Evolutionary conservation across 1,140 invertebrate species (phyloP).

Genomic region (Adelges cooleyi): DNA sequence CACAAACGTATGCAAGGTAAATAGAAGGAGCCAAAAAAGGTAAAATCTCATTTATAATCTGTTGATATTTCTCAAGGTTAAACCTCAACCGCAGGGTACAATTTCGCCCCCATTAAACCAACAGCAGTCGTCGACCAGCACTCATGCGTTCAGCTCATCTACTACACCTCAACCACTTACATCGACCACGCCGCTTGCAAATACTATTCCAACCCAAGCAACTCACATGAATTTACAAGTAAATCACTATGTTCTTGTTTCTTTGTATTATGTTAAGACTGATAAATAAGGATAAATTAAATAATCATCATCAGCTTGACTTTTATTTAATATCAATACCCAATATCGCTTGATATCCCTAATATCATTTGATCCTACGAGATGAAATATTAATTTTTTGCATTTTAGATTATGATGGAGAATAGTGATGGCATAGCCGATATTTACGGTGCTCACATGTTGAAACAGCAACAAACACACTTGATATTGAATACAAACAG

Average conservation of each 20-base stretch:
- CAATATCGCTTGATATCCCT: too few species aligned
- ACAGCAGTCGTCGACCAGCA: conserved; percentile 13
- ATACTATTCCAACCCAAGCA: conserved; percentile 22
- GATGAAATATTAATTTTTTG: too few species aligned
- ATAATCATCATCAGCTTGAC: too few species aligned
- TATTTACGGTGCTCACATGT: conserved; percentile 19
- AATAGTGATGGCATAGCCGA: conserved; percentile 13
- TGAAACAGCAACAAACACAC: conserved; percentile 22
- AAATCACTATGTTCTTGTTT: neutral
- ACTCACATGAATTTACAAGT: conserved; percentile 25
- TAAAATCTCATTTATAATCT: conserved; percentile 20
- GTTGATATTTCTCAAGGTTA: conserved; percentile 26
- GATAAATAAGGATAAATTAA: too few species aligned
- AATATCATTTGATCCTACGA: too few species aligned
- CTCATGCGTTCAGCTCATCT: conserved; percentile 10
- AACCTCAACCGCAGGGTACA: conserved; percentile 27
- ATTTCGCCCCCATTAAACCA: conserved; percentile 14
- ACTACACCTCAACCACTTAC: conserved; percentile 23
- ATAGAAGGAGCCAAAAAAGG: neutral
- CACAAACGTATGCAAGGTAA: conserved; percentile 28
- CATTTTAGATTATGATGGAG: conserved; percentile 11
- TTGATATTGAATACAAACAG: conserved; percentile 24
- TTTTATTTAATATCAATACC: too few species aligned
- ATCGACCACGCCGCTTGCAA: conserved; percentile 10
- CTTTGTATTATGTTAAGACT: too few species aligned